A percentile compares a stretch with the other conserved stretches of the same genome.
These are phyloP conservation scores for Automeris io DNA, from an alignment of 2,888 invertebrate species.

Conservation along the genomic window DNA sequence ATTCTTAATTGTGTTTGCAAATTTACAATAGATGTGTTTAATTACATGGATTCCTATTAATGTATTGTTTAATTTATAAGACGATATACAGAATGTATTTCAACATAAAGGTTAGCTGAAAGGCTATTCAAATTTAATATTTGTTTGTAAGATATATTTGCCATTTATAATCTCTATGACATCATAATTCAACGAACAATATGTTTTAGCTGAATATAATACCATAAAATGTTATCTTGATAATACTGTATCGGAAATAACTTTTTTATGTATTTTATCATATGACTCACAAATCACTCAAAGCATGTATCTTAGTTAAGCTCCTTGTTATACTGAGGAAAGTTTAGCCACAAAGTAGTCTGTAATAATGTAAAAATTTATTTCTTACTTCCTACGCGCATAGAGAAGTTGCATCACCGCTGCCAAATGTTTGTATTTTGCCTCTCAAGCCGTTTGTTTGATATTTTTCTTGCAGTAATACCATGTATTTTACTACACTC, in stretches of 20 bases:
- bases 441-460: conserved; percentile 1
- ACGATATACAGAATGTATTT: too few relatives aligned
- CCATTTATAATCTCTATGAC: background rate
- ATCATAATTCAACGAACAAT: background rate
- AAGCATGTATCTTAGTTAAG: background rate
- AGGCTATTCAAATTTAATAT: too few relatives aligned
- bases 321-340: background rate
- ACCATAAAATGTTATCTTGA: conserved; percentile 1
- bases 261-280: background rate
- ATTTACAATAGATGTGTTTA: too few relatives aligned
- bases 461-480: background rate
- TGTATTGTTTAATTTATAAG: too few relatives aligned
- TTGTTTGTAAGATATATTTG: too few relatives aligned
- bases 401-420: background rate
- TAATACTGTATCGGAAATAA: background rate
- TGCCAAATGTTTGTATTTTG: background rate
- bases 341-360: background rate
- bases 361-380: background rate
- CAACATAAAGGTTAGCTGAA: too few relatives aligned
- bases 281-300: background rate
- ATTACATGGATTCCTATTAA: too few relatives aligned
- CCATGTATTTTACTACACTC: background rate
- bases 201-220: background rate
- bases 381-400: background rate
- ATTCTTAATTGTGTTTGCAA: too few relatives aligned